Percentiles rank a stretch among this genome's conserved stretches.
These are phyloP conservation scores for Spea bombifrons DNA, from an alignment of 2,113 vertebrate genomes.

Conservation along the genomic window DNA sequence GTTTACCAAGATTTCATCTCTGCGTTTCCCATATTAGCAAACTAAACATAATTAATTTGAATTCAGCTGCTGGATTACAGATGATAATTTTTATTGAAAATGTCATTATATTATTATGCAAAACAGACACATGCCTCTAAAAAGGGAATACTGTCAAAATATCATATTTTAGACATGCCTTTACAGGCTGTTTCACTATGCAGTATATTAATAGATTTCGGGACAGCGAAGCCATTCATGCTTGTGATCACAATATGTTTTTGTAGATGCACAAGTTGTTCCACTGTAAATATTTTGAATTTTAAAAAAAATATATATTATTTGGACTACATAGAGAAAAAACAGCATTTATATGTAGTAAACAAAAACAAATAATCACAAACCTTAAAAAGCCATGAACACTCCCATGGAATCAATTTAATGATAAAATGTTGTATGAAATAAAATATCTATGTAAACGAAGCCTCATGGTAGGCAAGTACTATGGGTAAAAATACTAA, in stretches of 20 bases:
- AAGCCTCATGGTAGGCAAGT: too few relatives aligned
- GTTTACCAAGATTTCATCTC: background rate
- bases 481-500: too few relatives aligned
- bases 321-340: too few relatives aligned
- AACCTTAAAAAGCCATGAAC: too few relatives aligned
- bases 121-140: too few relatives aligned
- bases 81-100: conserved; percentile 1
- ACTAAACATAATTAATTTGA: background rate
- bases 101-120: background rate
- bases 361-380: too few relatives aligned
- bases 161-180: background rate
- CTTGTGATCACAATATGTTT: background rate
- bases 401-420: too few relatives aligned
- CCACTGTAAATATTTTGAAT: background rate
- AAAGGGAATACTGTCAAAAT: background rate
- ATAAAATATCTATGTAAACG: too few relatives aligned
- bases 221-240: background rate
- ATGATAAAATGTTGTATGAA: too few relatives aligned
- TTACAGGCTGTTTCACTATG: background rate
- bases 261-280: background rate
- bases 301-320: too few relatives aligned
- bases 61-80: background rate
- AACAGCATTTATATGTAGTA: too few relatives aligned
- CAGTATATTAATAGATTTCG: background rate
- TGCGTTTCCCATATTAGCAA: background rate